Evolutionary conservation across 1,140 invertebrate genomes (phyloP).

Genomic region (Teleogryllus occipitalis): DNA sequence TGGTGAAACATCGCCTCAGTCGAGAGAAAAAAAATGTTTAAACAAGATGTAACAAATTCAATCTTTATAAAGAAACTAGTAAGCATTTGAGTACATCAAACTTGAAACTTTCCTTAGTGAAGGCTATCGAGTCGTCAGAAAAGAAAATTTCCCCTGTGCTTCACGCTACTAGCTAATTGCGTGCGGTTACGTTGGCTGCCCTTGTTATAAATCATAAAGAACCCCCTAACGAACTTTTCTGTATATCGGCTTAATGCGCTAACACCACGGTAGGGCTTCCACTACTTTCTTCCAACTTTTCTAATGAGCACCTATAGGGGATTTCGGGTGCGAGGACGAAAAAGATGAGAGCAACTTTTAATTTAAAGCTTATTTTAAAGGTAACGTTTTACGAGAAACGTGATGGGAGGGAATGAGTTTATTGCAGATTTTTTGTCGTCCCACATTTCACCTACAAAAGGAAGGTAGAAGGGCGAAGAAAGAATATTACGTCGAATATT

Average conservation of each 20-base stretch:
- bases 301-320: not conserved
- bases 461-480: too few relatives aligned
- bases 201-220: not conserved
- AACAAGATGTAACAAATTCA: too few relatives aligned
- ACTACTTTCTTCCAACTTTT: not conserved
- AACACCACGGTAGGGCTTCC: not conserved
- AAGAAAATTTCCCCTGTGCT: too few relatives aligned
- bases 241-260: not conserved
- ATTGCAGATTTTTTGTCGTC: not conserved
- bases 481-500: too few relatives aligned
- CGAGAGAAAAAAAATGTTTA: too few relatives aligned
- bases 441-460: too few relatives aligned
- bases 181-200: not conserved
- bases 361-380: not conserved
- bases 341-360: not conserved
- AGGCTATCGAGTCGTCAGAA: too few relatives aligned
- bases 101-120: too few relatives aligned
- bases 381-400: not conserved
- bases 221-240: not conserved
- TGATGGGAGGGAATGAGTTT: not conserved
- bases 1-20: too few relatives aligned
- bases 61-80: too few relatives aligned
- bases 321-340: not conserved
- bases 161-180: not conserved
- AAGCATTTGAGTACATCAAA: too few relatives aligned